Evolutionary conservation across 2,113 vertebrate genomes (phyloP).

Genomic region (Sorex araneus): DNA sequence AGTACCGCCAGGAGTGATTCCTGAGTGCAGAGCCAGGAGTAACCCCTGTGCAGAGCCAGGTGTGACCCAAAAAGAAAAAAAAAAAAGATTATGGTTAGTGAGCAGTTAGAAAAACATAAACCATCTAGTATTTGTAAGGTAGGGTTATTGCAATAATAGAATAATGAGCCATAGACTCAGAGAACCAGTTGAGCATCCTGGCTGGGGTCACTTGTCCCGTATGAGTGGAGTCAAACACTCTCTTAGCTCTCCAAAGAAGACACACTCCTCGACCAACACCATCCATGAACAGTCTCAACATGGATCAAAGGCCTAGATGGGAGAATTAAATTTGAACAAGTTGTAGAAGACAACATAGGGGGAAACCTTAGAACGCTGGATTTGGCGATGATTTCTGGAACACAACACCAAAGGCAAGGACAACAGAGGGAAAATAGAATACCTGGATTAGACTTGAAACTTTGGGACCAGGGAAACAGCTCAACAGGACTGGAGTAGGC

Average conservation of each 20-base stretch:
- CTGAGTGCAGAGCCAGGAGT: no score
- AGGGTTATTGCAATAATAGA: slow-evolving; percentile 23
- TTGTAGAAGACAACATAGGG: neutral
- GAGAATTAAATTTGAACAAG: slow-evolving; percentile 4
- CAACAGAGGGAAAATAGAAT: neutral
- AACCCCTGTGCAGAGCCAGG: no score
- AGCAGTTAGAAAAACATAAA: slow-evolving; percentile 36
- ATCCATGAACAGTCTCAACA: slow-evolving; percentile 5
- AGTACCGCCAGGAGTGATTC: no score
- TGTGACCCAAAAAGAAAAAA: no score
- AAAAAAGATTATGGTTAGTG: slow-evolving; percentile 3
- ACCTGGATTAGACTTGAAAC: no score
- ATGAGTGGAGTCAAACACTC: neutral
- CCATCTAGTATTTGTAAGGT: slow-evolving; percentile 19
- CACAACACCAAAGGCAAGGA: slow-evolving; percentile 2
- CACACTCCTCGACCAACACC: neutral
- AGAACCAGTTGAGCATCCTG: neutral
- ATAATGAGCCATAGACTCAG: neutral
- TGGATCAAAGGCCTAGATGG: slow-evolving; percentile 9
- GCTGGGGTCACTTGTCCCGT: neutral
- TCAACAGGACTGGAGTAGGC: no score
- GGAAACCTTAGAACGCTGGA: neutral
- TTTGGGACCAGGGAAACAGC: no score
- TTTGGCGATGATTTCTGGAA: slow-evolving; percentile 3
- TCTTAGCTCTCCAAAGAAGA: neutral